Conservation (phyloP, 2,888 invertebrate species). For the Chydorus sphaericus region DNA sequence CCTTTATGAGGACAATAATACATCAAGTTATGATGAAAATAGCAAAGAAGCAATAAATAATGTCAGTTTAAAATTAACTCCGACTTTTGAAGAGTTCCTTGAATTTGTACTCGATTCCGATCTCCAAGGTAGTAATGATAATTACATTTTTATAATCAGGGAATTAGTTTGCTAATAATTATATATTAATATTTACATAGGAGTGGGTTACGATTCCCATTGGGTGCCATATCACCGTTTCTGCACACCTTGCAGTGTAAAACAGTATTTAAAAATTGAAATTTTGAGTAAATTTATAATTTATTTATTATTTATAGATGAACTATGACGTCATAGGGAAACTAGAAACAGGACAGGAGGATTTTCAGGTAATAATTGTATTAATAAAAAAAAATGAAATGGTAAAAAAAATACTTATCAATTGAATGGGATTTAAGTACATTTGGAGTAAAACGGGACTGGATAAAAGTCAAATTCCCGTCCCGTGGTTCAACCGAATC, state of each 20-base stretch:
- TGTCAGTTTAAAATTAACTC: conserved; percentile 9
- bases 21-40: too few relatives aligned
- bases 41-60: too few relatives aligned
- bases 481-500: conserved; percentile 15
- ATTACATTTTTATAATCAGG: too few relatives aligned
- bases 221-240: conserved; percentile 18
- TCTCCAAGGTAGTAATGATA: conserved; percentile 15
- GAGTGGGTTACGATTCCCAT: conserved; percentile 16
- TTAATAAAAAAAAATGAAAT: too few relatives aligned
- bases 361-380: conserved; percentile 14
- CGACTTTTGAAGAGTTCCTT: conserved; percentile 19
- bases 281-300: background rate
- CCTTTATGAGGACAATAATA: too few relatives aligned
- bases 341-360: conserved; percentile 14
- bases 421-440: too few relatives aligned
- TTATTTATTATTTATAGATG: background rate
- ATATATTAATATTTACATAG: too few relatives aligned
- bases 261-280: too few relatives aligned
- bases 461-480: conserved; percentile 1
- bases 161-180: too few relatives aligned
- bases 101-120: conserved; percentile 17
- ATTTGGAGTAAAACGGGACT: conserved; percentile 16
- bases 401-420: too few relatives aligned
- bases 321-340: conserved; percentile 16
- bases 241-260: conserved; percentile 18